These are phyloP conservation scores for Drosophila vallismaia DNA, from an alignment of 2,888 invertebrate genomes.

Conservation along the genomic window DNA sequence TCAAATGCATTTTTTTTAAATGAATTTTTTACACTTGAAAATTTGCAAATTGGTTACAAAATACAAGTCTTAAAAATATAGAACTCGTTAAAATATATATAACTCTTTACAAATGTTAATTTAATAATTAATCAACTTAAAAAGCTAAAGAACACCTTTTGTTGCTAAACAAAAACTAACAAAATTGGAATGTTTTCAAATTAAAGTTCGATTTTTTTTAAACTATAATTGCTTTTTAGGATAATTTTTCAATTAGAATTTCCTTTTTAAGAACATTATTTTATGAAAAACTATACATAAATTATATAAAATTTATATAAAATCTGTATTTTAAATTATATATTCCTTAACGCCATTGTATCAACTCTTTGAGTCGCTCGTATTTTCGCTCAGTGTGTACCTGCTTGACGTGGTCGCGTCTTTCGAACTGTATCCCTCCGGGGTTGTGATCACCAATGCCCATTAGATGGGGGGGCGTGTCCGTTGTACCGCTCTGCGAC, in stretches of 20 bases:
- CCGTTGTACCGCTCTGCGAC: too few relatives aligned
- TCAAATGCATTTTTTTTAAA: too few relatives aligned
- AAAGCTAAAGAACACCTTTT: neutral
- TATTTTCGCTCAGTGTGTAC: constrained; percentile 60
- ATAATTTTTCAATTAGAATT: too few relatives aligned
- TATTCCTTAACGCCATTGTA: neutral
- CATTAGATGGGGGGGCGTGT: constrained; percentile 19
- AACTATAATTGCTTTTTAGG: too few relatives aligned
- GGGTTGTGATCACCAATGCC: constrained; percentile 81
- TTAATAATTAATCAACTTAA: neutral
- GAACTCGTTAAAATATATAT: neutral
- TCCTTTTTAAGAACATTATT: too few relatives aligned
- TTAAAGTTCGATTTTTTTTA: too few relatives aligned
- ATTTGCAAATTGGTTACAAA: too few relatives aligned
- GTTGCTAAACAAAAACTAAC: neutral
- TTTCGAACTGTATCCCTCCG: constrained; percentile 81
- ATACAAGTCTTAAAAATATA: neutral
- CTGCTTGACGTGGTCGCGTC: constrained; percentile 83
- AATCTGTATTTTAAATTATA: too few relatives aligned
- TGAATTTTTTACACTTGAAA: too few relatives aligned
- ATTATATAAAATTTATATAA: too few relatives aligned
- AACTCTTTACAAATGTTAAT: neutral
- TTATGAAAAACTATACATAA: too few relatives aligned
- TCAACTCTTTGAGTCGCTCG: constrained; percentile 8
- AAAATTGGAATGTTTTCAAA: neutral